Evolutionary conservation across 2,797 vertebrate species (phyloP), one percentile per base, ranked within the genome.

Genomic region (Takifugu rubripes): DNA sequence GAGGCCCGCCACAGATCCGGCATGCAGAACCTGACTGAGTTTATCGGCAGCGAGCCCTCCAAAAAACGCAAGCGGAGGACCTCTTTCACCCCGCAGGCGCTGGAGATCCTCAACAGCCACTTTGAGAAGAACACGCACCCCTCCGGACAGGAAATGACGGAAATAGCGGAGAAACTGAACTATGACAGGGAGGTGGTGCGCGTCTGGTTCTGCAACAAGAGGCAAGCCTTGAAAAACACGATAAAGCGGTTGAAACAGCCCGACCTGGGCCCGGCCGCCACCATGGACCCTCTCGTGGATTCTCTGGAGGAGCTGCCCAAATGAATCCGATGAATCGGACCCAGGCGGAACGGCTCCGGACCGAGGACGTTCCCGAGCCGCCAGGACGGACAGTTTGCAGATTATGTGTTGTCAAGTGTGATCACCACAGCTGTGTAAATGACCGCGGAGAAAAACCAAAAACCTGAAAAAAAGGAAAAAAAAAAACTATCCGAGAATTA

Each of bases 81-180:
- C 84, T 99, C 97, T 85, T 99, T 99, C 95, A 99, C 97, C n/a
- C 97, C 97, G 61, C 97, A 99, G 87, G 97, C 97, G 66, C 94
- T 99, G 81, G 97, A 99, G 94, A 95, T 97, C 91, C 95, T 99
- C 92, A 99, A 99, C 93, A 94, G 93, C 84, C 96, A 99, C 94
- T 99, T 99, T 94, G 97, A 99, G 94, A 99, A 98, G 94, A 99
- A 99, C 90, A 98, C 97, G 0, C 97, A 98, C 86, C 97, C 97
- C 62, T 98, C 97, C 31, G 97, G 97, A 87, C 97, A 99, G 87
- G 97, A 99, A 93, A 99, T 99, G 96, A 99, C 97, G 61, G 97
- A 99, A 88, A 99, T 99, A 77, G 97, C 97, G 0, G 96, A 99
- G 90, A 98, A 99, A 88, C 96, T 99, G 90, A 98, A 97, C 93